A percentile compares a stretch with the other conserved stretches of the same genome.
These are phyloP conservation scores for Tetraneura akinire DNA, from an alignment of 1,140 invertebrate species.

Conservation along the genomic window DNA sequence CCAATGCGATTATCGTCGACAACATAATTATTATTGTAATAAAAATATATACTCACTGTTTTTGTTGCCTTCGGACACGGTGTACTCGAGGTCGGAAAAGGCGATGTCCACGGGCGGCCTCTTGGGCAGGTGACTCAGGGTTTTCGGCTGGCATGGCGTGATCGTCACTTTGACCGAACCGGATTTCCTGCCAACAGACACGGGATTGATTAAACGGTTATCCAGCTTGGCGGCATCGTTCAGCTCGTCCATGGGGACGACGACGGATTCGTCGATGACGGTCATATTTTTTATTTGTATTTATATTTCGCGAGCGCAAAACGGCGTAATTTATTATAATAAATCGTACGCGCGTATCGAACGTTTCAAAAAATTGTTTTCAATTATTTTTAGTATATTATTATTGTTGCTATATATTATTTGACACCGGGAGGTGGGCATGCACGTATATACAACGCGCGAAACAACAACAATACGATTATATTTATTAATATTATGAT, in stretches of 20 bases:
- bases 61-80: slow-evolving; percentile 77
- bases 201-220: slow-evolving; percentile 27
- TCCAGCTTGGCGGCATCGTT: background rate
- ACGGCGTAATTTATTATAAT: too few species aligned
- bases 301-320: too few species aligned
- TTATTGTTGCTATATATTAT: too few species aligned
- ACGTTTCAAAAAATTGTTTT: too few species aligned
- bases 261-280: slow-evolving; percentile 30
- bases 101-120: slow-evolving; percentile 84
- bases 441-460: too few species aligned
- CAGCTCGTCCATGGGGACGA: slow-evolving; percentile 38
- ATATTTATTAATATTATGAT: background rate
- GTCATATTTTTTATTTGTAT: too few species aligned
- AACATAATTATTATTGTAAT: too few species aligned
- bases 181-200: slow-evolving; percentile 53
- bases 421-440: too few species aligned
- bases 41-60: slow-evolving; percentile 69
- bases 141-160: slow-evolving; percentile 65
- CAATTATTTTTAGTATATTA: too few species aligned
- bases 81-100: slow-evolving; percentile 81
- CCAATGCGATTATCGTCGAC: too few species aligned
- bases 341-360: too few species aligned
- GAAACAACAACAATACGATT: too few species aligned
- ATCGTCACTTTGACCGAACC: slow-evolving; percentile 56
- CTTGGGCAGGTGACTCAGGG: slow-evolving; percentile 78